phyloP scores from a whole-genome alignment of 2,888 invertebrate genomes.

The Cantharis rufa region DNA sequence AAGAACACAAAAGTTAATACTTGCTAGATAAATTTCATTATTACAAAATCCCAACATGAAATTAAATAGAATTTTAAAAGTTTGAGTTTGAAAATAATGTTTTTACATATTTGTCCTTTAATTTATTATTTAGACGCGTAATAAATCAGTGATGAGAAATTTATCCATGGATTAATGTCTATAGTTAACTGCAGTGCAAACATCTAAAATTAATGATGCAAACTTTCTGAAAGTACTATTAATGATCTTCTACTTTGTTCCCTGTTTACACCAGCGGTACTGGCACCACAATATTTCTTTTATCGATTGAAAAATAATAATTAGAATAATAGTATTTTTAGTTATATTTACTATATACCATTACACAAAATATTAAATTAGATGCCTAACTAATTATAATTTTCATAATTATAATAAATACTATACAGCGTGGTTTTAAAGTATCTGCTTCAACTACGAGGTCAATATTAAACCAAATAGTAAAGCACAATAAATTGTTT shows the following conservation, averaged over 20 bases:
- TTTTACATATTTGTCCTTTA: conserved; percentile 6
- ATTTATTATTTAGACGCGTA: conserved; percentile 10
- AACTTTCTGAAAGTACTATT: conserved; percentile 41
- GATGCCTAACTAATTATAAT: no score
- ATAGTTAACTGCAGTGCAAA: conserved; percentile 37
- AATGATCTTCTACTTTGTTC: conserved; percentile 34
- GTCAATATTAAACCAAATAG: neutral
- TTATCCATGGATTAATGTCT: conserved; percentile 14
- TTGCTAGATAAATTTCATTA: neutral
- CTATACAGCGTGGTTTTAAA: neutral
- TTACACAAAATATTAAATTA: neutral
- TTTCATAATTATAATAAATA: neutral
- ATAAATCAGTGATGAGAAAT: conserved; percentile 19
- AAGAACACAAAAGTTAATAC: neutral
- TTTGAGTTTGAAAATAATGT: neutral
- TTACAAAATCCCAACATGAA: neutral
- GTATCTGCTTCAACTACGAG: neutral
- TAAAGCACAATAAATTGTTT: no score
- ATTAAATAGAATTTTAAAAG: conserved; percentile 1
- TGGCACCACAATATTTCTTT: conserved; percentile 28
- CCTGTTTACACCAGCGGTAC: conserved; percentile 35
- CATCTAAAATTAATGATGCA: conserved; percentile 43
- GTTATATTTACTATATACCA: conserved; percentile 29
- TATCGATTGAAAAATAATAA: conserved; percentile 36
- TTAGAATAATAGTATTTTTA: conserved; percentile 18